phyloP scores from a whole-genome alignment of 92 coral and sea anemone genomes.

The Epizoanthus ramosus region DNA sequence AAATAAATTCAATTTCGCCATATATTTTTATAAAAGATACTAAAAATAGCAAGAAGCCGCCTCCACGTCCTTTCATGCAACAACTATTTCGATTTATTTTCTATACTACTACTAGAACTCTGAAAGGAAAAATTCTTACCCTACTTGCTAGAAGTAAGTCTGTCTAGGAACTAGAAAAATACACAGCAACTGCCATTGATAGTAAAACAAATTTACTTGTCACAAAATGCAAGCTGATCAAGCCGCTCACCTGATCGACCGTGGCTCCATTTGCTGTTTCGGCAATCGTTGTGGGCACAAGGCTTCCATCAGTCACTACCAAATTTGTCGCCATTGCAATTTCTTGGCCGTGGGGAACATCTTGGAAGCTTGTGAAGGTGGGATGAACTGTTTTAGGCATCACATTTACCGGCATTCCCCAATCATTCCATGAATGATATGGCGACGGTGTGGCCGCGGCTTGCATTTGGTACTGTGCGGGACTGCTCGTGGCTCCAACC shows the following conservation, averaged over 20 bases:
- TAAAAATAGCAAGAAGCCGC: no score
- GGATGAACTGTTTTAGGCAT: conserved; percentile 39
- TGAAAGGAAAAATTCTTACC: no score
- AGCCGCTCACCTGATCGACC: conserved; percentile 32
- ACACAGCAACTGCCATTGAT: no score
- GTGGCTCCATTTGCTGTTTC: conserved; percentile 40
- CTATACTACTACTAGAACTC: no score
- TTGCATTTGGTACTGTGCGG: conserved; percentile 26
- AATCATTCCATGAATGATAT: conserved; percentile 38
- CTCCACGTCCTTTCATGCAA: no score
- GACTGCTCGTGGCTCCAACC: conserved; percentile 30
- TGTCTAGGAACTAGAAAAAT: no score
- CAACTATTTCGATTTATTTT: no score
- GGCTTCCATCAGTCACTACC: conserved; percentile 14
- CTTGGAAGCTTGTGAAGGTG: conserved; percentile 25
- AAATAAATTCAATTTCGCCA: no score
- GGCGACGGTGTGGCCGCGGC: conserved; percentile 24
- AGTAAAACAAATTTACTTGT: not conserved
- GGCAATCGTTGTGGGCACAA: conserved; percentile 32
- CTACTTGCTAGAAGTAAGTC: no score
- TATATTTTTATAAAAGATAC: no score
- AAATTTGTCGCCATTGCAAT: conserved; percentile 39
- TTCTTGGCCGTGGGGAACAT: conserved; percentile 26
- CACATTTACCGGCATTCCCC: conserved; percentile 46
- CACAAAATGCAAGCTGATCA: not conserved